Base-by-base conservation (phyloP, 2,888 invertebrate genomes). In the Ligdia adustata region DNA sequence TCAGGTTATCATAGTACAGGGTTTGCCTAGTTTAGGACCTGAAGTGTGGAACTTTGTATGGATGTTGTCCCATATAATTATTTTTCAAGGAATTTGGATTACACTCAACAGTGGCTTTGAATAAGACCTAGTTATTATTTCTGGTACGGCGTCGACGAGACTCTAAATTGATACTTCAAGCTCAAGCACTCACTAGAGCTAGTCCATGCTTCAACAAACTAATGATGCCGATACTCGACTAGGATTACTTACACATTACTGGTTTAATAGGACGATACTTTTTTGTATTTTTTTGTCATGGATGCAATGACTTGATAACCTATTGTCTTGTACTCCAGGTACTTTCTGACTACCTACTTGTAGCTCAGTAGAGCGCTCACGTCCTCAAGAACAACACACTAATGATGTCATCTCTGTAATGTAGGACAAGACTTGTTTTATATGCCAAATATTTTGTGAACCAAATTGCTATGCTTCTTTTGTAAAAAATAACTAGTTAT, bases 361-460 rank as follows among this genome's bases (percentile, higher is more conserved):
- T 2, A 9, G 2, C 2, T 22, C n/a, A 13, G 5, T 52, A 37
- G 33, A 42, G 50, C 45, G 44, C 45, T 48, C 26, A 12, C 37
- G 12, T 27, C 16, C 12, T 32, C 38, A 24, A 52, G 57, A 37
- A 27, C 46, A 57, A 53, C 57, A 40, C 41, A 51, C 52, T 62
- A 62, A 62, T 60, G 60, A 62, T 55, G 60, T 57, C 41, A 40
- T 33, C 45, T 43, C 27, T 15, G 9, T 14, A 26, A 41, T 41
- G 26, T 41, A 37, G 41, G 31, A 35, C 35, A 31, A 41, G 27
- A 20, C 12, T 18, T 5, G 15, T 18, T 20, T 16, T 18, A 11
- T 16, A 24, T 37, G 33, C 33, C 27, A n/a, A 26, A 20, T 33
- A 33, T 28, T 32, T 27, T 38, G 32, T 11, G 15, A 4, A 9